Conservation (phyloP, 2,113 vertebrate species). For the Cinclus cinclus region DNA sequence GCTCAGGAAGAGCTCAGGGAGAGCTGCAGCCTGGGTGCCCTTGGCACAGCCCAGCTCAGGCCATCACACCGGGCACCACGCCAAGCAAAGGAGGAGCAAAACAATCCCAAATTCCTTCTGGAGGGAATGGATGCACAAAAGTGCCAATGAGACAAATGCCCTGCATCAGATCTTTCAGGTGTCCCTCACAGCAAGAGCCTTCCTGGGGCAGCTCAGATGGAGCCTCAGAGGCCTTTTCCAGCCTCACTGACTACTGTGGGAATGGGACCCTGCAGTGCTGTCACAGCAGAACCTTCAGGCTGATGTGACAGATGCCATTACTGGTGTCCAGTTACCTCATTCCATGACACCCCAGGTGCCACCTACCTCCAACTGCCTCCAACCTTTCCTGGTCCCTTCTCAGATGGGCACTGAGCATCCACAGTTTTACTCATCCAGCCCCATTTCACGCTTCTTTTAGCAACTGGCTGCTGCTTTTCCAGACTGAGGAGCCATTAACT, state of each 20-base stretch:
- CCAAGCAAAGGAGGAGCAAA: background rate
- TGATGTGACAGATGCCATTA: background rate
- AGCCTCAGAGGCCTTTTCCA: background rate
- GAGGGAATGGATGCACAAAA: background rate
- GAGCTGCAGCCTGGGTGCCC: background rate
- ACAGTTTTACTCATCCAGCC: conserved; percentile 53
- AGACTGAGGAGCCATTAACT: conserved; percentile 55
- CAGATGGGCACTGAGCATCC: conserved; percentile 51
- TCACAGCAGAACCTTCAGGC: background rate
- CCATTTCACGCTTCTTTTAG: conserved; percentile 45
- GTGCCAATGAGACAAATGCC: background rate
- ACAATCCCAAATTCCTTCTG: background rate
- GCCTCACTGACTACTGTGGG: background rate
- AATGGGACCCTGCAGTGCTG: background rate
- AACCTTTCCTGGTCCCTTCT: conserved; percentile 36
- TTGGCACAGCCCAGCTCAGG: background rate
- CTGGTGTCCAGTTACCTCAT: background rate
- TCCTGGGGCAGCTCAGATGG: background rate
- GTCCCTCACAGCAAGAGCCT: background rate
- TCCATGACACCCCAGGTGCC: conserved; percentile 49
- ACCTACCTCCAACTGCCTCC: conserved; percentile 48
- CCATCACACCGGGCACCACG: background rate
- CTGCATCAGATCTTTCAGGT: background rate
- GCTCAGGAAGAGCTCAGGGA: background rate
- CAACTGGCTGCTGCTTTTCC: conserved; percentile 60